Evolutionary conservation across 2,797 vertebrate species (phyloP), one percentile per base, ranked within the genome.

Genomic region (Phrynocephalus guinanensis): DNA sequence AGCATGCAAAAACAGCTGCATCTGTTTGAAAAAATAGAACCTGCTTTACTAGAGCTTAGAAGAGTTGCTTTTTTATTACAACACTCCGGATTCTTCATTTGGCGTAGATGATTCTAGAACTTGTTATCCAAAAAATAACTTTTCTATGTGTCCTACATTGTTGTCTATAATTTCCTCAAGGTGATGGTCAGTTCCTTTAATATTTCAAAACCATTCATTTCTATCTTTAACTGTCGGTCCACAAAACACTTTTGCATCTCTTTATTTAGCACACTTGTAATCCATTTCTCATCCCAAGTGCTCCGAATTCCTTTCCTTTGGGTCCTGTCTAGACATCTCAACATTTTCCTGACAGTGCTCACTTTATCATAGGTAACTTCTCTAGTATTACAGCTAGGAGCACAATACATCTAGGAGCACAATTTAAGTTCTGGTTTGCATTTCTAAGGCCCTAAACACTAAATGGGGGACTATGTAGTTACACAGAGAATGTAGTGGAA

Each of bases 321-420:
- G 60, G 20, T 78, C n/a, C n/a, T 28, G 26, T 85, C 44, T 16
- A 50, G 22, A 50, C 28, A 48, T 10, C 63, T 44, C 60, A 73
- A 30, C 72, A 18, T 33, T 76, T 84, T 84, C 83, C 24, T 33
- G 75, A n/a, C 77, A n/a, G 67, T 82, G 50, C 68, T 18, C 67
- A 70, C 16, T 22, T 67, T n/a, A 4, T 48, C 67, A 44, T 33
- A 44, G 26, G 66, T 24, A 82, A 71, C 20, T 44, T 7, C 5
- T 71, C 16, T 16, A 56, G 20, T 52, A 71, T 71, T 71, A 50
- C 44, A n/a, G 28, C 67, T 50, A 83, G 60, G 33, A 66, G 48
- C 28, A 6, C 8, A 83, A 71, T 18, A 50, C 44, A n/a, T 48
- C 67, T 30, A 83, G 60, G 33, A 66, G 48, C 28, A 6, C 8